Evolutionary conservation across 2,888 invertebrate species (phyloP), one percentile per base, ranked within the genome.

Genomic region (Danaus chrysippus): DNA sequence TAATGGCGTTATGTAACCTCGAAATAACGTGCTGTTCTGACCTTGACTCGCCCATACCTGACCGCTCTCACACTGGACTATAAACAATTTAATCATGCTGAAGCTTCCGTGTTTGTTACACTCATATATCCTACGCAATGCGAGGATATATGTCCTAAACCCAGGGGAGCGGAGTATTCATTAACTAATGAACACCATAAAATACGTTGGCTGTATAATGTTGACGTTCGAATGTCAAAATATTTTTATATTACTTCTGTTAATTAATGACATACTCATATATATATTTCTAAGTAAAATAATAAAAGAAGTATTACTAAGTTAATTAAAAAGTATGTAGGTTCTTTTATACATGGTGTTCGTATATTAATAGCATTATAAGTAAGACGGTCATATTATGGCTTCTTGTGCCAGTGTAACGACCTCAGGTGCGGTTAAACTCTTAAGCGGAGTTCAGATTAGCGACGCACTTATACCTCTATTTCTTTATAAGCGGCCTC

Each of bases 21-120:
- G 65, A 61, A 34, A 58, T 59, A 54, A 58, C 61, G 60, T 63
- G 64, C 63, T 66, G 53, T n/a, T 17, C 49, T 56, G 60, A 56
- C 68, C 67, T 68, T 68, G 68, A 64, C 67, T 64, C 56, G 42
- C 53, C 59, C 49, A 13, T 53, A 46, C 56, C 53, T 13, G 53
- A 42, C 54, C 49, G 57, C 46, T 41, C 58, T 56, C 19, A 43
- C 34, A 42, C 12, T 23, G 46, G 53, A 56, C 17, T 41, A 59
- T 61, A 65, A 60, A 59, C 58, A 53, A 65, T 65, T 65, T 67
- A 59, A 67, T 63, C 61, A 59, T 59, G 62, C 54, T 64, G 55
- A 65, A 63, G 55, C 61, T 65, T 68, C 67, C 65, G 63, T 62
- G 61, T 59, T 42, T 42, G 57, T 61, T 68, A 61, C 44, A 61